These are phyloP conservation scores for Keiferia lycopersicella DNA, from an alignment of 2,888 invertebrate species.

Conservation along the genomic window DNA sequence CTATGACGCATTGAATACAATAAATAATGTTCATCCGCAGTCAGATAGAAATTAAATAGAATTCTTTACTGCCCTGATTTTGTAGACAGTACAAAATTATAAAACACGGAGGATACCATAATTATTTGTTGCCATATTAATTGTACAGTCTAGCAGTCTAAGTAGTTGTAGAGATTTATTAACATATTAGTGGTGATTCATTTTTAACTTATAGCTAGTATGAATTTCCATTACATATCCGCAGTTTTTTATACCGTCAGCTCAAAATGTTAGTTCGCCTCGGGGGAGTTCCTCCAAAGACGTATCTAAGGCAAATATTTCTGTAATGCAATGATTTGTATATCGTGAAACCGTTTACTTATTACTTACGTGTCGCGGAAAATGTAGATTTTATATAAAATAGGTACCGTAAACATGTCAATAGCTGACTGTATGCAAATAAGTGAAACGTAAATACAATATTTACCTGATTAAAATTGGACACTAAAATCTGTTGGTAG, in stretches of 20 bases:
- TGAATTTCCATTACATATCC: not conserved
- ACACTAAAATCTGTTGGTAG: too few species aligned
- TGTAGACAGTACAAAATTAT: too few species aligned
- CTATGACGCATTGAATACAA: constrained; percentile 4
- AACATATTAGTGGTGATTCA: too few species aligned
- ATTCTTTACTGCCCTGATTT: not conserved
- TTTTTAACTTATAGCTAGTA: too few species aligned
- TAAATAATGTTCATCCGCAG: constrained; percentile 8
- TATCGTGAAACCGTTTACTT: constrained; percentile 3
- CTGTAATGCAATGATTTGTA: constrained; percentile 7
- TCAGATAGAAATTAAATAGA: not conserved
- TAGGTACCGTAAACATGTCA: not conserved
- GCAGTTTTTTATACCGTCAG: not conserved
- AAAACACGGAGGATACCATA: too few species aligned
- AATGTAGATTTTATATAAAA: not conserved
- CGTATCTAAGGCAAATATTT: not conserved
- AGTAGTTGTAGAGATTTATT: too few species aligned
- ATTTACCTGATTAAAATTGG: not conserved
- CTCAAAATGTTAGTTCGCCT: not conserved
- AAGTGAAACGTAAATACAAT: not conserved
- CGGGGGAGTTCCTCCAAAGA: not conserved
- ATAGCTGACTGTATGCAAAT: not conserved
- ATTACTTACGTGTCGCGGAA: not conserved
- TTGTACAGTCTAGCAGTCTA: too few species aligned
- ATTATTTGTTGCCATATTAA: too few species aligned